These are phyloP conservation scores for Paguma larvata DNA, from an alignment of 2,797 vertebrate species.

Conservation along the genomic window DNA sequence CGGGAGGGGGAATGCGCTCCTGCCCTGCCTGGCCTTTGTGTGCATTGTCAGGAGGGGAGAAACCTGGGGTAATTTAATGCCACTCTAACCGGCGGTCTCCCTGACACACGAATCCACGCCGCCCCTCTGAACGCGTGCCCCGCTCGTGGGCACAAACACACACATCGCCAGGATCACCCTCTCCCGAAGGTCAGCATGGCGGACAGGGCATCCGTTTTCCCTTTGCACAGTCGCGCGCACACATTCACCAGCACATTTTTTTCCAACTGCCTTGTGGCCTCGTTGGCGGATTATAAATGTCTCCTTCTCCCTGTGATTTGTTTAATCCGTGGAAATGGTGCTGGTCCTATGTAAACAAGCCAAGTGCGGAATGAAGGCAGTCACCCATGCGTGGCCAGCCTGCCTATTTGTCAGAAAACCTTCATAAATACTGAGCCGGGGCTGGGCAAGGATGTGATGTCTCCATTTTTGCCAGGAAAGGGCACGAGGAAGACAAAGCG, in stretches of 20 bases:
- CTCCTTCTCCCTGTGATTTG: slow-evolving; percentile 96
- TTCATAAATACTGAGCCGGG: slow-evolving; percentile 95
- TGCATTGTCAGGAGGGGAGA: slow-evolving; percentile 6
- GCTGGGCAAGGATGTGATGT: slow-evolving; percentile 95
- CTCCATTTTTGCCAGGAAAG: slow-evolving; percentile 96
- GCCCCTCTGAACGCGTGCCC: not conserved
- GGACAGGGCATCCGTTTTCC: slow-evolving; percentile 91
- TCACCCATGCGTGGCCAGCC: slow-evolving; percentile 94
- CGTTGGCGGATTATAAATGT: slow-evolving; percentile 97
- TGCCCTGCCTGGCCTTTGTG: slow-evolving; percentile 33
- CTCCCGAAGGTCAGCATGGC: slow-evolving; percentile 93
- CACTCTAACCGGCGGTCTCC: not conserved
- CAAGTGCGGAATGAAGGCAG: slow-evolving; percentile 96
- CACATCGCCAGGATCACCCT: slow-evolving; percentile 85
- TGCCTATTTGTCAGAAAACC: slow-evolving; percentile 97
- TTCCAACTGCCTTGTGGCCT: slow-evolving; percentile 94
- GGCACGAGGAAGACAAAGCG: slow-evolving; percentile 92
- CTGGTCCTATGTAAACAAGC: slow-evolving; percentile 99
- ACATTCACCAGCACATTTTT: slow-evolving; percentile 85
- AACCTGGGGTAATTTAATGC: not conserved
- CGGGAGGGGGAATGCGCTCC: not conserved
- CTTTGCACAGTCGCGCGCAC: slow-evolving; percentile 83
- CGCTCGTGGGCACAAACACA: not conserved
- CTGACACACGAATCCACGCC: not conserved
- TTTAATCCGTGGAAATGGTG: slow-evolving; percentile 99